A percentile compares a stretch with the other conserved stretches of the same genome.
These are phyloP conservation scores for Papilio demoleus DNA, from an alignment of 2,888 invertebrate species.

Conservation along the genomic window DNA sequence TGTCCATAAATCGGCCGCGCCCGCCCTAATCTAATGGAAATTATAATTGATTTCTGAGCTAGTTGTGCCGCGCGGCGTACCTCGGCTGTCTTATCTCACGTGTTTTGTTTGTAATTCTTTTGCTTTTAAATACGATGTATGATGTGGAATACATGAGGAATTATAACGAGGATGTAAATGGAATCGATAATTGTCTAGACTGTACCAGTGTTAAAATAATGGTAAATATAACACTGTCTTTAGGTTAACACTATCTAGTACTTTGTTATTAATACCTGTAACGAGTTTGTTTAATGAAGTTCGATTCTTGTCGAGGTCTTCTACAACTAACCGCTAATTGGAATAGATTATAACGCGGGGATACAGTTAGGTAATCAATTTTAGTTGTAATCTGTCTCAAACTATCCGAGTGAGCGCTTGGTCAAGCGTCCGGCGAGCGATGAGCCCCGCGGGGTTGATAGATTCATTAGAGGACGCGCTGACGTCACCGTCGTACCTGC, in stretches of 20 bases:
- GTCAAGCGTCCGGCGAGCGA: conserved; percentile 32
- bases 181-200: too few relatives aligned
- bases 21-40: conserved; percentile 67
- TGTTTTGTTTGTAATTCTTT: not conserved
- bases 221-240: not conserved
- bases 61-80: conserved; percentile 42
- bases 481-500: not conserved
- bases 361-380: conserved; percentile 32
- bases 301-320: conserved; percentile 42
- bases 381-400: conserved; percentile 29
- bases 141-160: not conserved
- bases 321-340: conserved; percentile 31
- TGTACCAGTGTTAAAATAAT: not conserved
- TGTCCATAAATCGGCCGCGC: conserved; percentile 55
- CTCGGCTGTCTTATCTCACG: conserved; percentile 18
- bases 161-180: not conserved
- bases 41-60: conserved; percentile 66
- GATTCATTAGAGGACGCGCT: conserved; percentile 41
- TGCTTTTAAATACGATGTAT: not conserved
- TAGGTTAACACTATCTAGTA: not conserved
- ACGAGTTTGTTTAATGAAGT: conserved; percentile 56
- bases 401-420: conserved; percentile 33
- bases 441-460: conserved; percentile 42
- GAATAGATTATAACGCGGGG: conserved; percentile 36
- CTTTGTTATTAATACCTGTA: not conserved